Base-by-base conservation (phyloP, 2,797 vertebrate genomes). In the Sitta carolinensis region DNA sequence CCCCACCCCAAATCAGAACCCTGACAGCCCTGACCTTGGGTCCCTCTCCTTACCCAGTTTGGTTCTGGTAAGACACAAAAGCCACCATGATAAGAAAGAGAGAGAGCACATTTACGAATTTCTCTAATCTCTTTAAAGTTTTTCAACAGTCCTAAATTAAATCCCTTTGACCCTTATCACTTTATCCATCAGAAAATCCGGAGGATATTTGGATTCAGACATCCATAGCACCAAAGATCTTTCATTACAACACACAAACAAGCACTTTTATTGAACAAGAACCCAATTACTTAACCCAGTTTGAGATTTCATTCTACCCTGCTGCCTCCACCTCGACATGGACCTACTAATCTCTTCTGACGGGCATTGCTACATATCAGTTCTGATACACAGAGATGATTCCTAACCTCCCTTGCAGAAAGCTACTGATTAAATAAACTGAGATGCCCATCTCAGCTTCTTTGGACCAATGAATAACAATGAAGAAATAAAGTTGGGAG, bases 261-360 rank as follows among this genome's bases (percentile, higher is more conserved):
- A 97, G 97, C 94, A 96, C 97, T 98, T 98, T 98, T 98, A 98
- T 98, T 98, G 98, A 98, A 98, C 98, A 98, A 98, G 98, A 99
- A 99, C 98, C 98, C 98, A 99, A 99, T 99, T 99, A 99, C 98
- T 99, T 99, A 99, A 99, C 98, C 98, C 93, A 96, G 97, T 98
- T 98, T 98, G 98, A 98, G 97, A 98, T 98, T 98, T 97, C 97
- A 97, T 97, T 98, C 97, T 97, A 96, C 95, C 95, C 97, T 95
- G 97, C 87, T 97, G 98, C 97, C 59, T 98, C 98, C 97, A 98
- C 97, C 97, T 98, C 97, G 96, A 98, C 98, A 98, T 97, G 96
- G 96, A 97, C 97, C 97, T 96, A 91, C 98, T 99, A 99, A 99
- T 99, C 98, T 99, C 98, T 98, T 98, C 98, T 98, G 98, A 99